Base-by-base conservation (phyloP, 2,113 vertebrate species). In the Pseudorasbora parva region DNA sequence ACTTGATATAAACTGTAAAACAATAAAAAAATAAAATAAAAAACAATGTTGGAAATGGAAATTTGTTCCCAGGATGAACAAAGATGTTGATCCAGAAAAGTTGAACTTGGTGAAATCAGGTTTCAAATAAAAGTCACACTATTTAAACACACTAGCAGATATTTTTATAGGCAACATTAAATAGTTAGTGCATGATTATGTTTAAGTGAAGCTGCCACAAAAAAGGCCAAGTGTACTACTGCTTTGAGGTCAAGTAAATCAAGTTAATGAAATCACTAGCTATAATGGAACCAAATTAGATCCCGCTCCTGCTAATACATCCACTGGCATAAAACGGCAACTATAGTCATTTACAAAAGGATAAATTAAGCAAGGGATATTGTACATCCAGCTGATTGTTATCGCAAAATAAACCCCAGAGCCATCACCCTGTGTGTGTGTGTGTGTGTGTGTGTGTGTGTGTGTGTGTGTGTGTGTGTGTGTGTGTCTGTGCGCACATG, bases 281-380 rank as follows among this genome's bases (percentile, higher is more conserved):
- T 72, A 47, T 72, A 47, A 72, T 72, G 69, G 69, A 72, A 72
- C 69, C 69, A 72, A 72, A 72, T 72, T 72, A 72, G 21, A 47
- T 47, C 41, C 41, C 12, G 2, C 68, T 71, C 12, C 41, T 71
- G 21, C 14, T 71, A 71, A 71, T 71, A 71, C 5, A 71, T 71
- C 68, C 41, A 45, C 68, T 45, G 41, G 68, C 41, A 45, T 8
- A 23, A 41, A 15, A 45, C 12, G 45, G 41, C 69, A 47, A 47
- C 47, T 72, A 45, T 72, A 72, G 21, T 15, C 6, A 6, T 47
- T 72, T 47, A 47, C 41, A 47, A 47, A 45, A 72, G 41, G n/a
- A 47, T 72, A 47, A 14, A 72, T 47, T 47, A 43, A 45, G 69
- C 25, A 15, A 45, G 41, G n/a, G 41, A 69, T 72, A 72, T 25